Conservation (phyloP, 2,113 vertebrate genomes). For the Gymnogyps californianus region DNA sequence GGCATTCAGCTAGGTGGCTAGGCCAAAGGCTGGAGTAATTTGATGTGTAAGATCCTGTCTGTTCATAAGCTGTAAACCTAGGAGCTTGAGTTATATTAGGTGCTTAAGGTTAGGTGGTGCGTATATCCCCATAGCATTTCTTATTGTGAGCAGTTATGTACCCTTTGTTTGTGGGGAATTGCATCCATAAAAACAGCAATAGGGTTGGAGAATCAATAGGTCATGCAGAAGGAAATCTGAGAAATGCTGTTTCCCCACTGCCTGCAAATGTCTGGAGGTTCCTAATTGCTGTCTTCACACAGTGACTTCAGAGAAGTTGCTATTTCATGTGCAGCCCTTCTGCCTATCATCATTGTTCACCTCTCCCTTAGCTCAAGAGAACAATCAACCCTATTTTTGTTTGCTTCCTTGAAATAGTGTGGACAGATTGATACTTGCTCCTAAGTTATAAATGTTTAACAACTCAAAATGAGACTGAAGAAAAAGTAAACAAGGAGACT, state of each 20-base stretch:
- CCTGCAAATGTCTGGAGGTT: neutral
- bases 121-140: neutral
- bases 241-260: neutral
- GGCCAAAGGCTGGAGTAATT: neutral
- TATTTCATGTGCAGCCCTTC: neutral
- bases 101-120: neutral
- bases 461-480: neutral
- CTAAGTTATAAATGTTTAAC: conserved; percentile 32
- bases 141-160: neutral
- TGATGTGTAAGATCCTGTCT: neutral
- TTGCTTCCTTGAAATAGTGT: neutral
- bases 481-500: neutral
- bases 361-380: neutral
- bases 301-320: neutral
- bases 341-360: neutral
- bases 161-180: neutral
- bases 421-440: neutral
- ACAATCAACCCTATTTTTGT: neutral
- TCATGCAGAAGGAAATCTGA: neutral
- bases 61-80: neutral
- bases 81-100: neutral
- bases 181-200: neutral
- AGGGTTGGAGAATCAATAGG: neutral
- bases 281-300: neutral
- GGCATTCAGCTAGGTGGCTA: neutral